Percentiles rank a stretch among this genome's conserved stretches.
These are phyloP conservation scores for Theristus sp. DNA, from an alignment of 2,888 invertebrate species.

Conservation along the genomic window DNA sequence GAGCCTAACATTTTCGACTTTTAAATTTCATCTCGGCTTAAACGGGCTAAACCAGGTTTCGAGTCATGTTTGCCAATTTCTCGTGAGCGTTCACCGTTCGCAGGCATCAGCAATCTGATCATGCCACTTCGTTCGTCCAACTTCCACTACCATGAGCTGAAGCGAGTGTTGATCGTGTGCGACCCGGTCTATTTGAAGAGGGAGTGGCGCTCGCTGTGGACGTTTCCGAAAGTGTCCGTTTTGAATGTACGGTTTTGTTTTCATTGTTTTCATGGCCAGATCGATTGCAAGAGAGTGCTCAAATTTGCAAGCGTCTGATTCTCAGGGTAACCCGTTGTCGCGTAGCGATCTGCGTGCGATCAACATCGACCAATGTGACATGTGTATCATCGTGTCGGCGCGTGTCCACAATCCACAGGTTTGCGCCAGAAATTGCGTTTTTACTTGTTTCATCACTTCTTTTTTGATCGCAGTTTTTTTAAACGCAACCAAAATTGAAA, in stretches of 20 bases:
- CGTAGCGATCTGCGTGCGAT: conserved; percentile 93
- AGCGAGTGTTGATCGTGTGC: conserved; percentile 93
- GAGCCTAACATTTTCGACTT: no score
- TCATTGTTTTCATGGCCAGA: no score
- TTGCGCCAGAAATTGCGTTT: no score
- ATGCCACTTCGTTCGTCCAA: conserved; percentile 95
- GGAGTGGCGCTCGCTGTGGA: conserved; percentile 97
- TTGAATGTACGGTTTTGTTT: conserved; percentile 54
- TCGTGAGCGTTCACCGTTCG: no score
- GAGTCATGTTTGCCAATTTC: no score
- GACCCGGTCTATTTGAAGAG: conserved; percentile 81
- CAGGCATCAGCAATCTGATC: conserved; percentile 84
- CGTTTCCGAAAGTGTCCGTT: conserved; percentile 92
- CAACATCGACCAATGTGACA: conserved; percentile 95
- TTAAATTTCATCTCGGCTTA: no score
- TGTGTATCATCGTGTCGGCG: conserved; percentile 97
- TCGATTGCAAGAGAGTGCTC: no score
- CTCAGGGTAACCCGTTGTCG: conserved; percentile 82
- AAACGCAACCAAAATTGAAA: no score
- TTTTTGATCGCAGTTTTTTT: no score
- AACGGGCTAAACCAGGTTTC: no score
- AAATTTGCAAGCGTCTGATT: no score
- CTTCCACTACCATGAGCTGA: conserved; percentile 95
- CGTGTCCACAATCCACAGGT: conserved; percentile 58
- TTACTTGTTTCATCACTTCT: no score